Conservation (phyloP, 2,797 vertebrate species). For the Balearica regulorum region DNA sequence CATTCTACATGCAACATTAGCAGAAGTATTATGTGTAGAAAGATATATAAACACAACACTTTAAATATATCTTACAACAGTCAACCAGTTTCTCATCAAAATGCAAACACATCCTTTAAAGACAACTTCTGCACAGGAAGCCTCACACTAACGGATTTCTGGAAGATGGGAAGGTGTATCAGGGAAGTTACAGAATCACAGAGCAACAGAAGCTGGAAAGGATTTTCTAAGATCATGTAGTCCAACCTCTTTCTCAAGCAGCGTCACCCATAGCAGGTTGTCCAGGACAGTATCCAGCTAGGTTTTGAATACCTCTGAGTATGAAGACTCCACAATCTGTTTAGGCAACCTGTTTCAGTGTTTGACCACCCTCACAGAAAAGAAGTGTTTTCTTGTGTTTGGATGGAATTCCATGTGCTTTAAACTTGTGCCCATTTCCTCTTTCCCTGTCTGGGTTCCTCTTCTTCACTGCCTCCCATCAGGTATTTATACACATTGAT, state of each 20-base stretch:
- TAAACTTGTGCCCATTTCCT: not conserved
- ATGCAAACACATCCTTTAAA: not conserved
- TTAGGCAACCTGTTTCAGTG: not conserved
- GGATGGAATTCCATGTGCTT: not conserved
- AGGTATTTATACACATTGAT: not conserved
- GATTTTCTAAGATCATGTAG: not conserved
- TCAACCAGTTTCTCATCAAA: not conserved
- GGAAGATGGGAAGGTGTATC: not conserved
- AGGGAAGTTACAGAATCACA: not conserved
- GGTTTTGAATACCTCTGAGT: not conserved
- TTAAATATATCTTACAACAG: not conserved
- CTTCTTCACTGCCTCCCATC: not conserved
- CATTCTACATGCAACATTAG: not conserved
- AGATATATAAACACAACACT: not conserved
- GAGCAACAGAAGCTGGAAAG: not conserved
- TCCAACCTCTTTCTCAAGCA: not conserved
- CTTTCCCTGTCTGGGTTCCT: not conserved
- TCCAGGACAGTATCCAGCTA: not conserved
- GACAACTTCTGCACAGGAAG: not conserved
- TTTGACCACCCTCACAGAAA: not conserved
- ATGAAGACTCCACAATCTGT: not conserved
- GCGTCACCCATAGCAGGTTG: not conserved
- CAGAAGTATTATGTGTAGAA: not conserved
- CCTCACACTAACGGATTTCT: not conserved
- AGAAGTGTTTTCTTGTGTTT: not conserved